phyloP scores from a whole-genome alignment of 2,888 invertebrate genomes.

The Heliconius hortense region DNA sequence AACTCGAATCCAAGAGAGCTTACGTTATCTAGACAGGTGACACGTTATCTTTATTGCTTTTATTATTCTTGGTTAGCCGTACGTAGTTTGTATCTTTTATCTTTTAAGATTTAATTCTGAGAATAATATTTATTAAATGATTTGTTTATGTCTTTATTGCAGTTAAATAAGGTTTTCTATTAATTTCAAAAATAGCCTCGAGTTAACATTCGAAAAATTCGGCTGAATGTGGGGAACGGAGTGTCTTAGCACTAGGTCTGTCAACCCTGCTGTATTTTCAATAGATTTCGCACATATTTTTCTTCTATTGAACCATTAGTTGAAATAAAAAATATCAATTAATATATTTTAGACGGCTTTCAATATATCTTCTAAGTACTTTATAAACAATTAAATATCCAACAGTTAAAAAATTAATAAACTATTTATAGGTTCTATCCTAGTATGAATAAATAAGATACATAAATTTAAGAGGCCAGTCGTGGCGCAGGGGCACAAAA shows the following conservation, averaged over 20 bases:
- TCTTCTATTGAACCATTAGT: too few species aligned
- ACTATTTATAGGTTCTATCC: neutral
- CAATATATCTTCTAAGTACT: neutral
- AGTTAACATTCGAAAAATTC: too few species aligned
- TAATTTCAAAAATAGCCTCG: neutral
- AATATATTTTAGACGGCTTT: neutral
- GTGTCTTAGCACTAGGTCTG: too few species aligned
- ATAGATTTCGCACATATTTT: too few species aligned
- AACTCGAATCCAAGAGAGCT: constrained; percentile 7
- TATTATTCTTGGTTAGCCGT: constrained; percentile 6
- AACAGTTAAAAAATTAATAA: neutral
- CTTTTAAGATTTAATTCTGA: neutral
- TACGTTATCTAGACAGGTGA: constrained; percentile 15
- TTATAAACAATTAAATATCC: neutral
- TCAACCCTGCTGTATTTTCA: too few species aligned
- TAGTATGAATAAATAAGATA: too few species aligned
- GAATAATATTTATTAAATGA: neutral
- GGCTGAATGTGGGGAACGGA: too few species aligned
- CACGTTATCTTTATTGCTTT: constrained; percentile 5
- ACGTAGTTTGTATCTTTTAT: constrained; percentile 9
- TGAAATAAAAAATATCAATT: too few species aligned
- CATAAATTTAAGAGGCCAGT: too few species aligned
- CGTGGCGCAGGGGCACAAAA: too few species aligned
- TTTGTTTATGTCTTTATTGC: neutral
- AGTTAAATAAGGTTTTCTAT: neutral